Conservation (phyloP, 2,888 invertebrate species). For the Bedellia somnulentella region DNA sequence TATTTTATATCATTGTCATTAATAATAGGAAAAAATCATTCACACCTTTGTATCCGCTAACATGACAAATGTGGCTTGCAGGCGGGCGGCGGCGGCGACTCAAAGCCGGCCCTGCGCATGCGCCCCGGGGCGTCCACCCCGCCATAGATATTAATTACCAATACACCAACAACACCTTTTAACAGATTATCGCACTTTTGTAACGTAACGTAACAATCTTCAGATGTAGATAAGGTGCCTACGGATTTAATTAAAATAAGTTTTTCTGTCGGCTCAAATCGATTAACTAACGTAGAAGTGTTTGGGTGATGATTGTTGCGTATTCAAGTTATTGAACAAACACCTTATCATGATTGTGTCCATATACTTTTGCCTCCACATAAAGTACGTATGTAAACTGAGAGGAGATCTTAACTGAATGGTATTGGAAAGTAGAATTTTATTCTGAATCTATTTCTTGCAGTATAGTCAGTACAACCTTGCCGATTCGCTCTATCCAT, state of each 20-base stretch:
- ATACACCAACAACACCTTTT: conserved; percentile 53
- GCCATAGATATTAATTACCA: conserved; percentile 56
- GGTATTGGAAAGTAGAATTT: no score
- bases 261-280: no score
- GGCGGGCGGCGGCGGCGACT: conserved; percentile 17
- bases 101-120: conserved; percentile 35
- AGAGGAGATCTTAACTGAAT: no score
- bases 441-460: no score
- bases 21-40: conserved; percentile 56
- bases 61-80: conserved; percentile 56
- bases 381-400: no score
- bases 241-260: conserved; percentile 7
- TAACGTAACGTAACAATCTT: conserved; percentile 35
- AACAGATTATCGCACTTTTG: conserved; percentile 50
- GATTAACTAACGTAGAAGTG: no score
- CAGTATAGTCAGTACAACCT: no score
- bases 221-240: conserved; percentile 33
- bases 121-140: conserved; percentile 42
- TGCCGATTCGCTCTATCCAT: no score
- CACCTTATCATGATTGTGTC: no score
- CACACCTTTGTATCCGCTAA: conserved; percentile 58
- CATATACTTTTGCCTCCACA: no score
- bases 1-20: conserved; percentile 58
- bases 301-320: no score
- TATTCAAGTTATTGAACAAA: no score